A percentile compares a stretch with the other conserved stretches of the same genome.
phyloP scores from a whole-genome alignment of 1,140 invertebrate genomes.

The Vollenhovia emeryi region DNA sequence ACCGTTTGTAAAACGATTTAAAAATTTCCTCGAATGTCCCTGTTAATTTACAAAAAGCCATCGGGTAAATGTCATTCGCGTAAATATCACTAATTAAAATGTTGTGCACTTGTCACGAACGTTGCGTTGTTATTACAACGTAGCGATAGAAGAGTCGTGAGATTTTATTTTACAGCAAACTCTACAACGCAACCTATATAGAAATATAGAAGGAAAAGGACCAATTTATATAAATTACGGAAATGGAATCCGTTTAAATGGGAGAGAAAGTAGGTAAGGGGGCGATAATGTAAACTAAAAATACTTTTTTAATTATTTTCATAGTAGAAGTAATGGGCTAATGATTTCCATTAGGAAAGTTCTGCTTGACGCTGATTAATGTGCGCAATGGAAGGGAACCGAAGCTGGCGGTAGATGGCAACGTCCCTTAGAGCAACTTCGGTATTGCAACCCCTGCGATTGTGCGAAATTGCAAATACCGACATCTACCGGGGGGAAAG shows the following conservation, averaged over 20 bases:
- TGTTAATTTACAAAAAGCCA: constrained; percentile 3
- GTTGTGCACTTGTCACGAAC: not conserved
- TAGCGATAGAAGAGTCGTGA: not conserved
- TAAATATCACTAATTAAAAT: constrained; percentile 8
- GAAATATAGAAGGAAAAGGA: not conserved
- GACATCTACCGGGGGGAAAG: constrained; percentile 74
- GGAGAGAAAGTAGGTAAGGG: not conserved
- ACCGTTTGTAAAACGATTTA: not conserved
- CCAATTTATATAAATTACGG: not conserved
- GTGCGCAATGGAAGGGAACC: not conserved
- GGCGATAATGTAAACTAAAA: not conserved
- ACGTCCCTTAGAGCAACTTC: not conserved
- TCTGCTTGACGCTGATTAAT: not conserved
- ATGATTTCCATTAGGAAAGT: not conserved
- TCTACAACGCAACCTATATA: not conserved
- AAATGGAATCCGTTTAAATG: not conserved
- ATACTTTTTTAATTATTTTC: not conserved
- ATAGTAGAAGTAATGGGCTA: not conserved
- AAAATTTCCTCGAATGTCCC: not conserved
- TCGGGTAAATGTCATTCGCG: not conserved
- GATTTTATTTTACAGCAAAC: not conserved
- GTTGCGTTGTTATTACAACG: not conserved
- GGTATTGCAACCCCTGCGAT: not conserved
- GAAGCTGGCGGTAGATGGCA: not conserved
- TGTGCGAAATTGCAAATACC: not conserved